Base-by-base conservation (phyloP, 1,140 invertebrate genomes). In the Cydia splendana region DNA sequence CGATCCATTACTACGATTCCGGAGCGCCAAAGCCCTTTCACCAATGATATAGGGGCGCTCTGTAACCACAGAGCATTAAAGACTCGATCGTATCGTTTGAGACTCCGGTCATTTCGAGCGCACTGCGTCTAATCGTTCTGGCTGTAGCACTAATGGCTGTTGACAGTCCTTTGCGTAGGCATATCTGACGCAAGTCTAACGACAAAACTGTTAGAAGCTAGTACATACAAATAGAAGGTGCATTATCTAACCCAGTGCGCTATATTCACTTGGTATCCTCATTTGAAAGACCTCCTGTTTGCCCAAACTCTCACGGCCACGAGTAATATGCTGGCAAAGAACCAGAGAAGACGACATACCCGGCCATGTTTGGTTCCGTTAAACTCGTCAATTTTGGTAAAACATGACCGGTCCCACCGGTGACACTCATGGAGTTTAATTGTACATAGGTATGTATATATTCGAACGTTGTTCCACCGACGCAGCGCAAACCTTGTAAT, bases 11-110 rank as follows among this genome's bases (percentile, higher is more conserved):
- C 65, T 69, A 15, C 28, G 65, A 69, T 69, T 69, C 65, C 15
- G 30, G 65, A 30, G 65, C 65, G 30, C 30, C 65, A 69, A 69
- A 69, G 65, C 65, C 65, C 65, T 69, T 69, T 69, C 65, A 69
- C 65, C 65, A 69, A 34, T 69, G 65, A 69, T 69, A 69, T 69
- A 69, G 65, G 65, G 13, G 65, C 65, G 65, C 65, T 69, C 30
- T 69, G 65, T 42, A 69, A 69, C 65, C 65, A 30, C 65, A 69
- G 34, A 69, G 34, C 65, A 38, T 69, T 67, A 30, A 34, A 69
- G 65, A 69, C 65, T 38, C 34, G 65, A 69, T 69, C 65, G 65
- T 38, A 69, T 69, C 65, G 65, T 69, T 34, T 69, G 65, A 13
- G 65, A 69, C 28, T 69, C 34, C 65, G 65, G 65, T 69, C 65